A percentile compares a stretch with the other conserved stretches of the same genome.
Conservation (phyloP, 1,140 invertebrate genomes). For the Babylonia areolata region DNA sequence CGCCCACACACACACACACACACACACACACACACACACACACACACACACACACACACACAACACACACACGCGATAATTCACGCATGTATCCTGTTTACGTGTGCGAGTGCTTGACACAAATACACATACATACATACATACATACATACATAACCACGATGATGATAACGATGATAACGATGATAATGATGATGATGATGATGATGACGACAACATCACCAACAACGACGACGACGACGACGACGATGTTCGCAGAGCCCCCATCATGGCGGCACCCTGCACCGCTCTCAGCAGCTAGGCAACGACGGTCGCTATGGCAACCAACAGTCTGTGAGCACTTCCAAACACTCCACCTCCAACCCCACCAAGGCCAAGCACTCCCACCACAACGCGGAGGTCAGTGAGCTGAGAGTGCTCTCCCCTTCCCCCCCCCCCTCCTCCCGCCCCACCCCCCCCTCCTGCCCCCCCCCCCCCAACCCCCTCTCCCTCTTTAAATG, state of each 20-base stretch:
- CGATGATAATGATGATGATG: slow-evolving; percentile 21
- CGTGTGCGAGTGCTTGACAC: too few relatives aligned
- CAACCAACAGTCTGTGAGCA: slow-evolving; percentile 31
- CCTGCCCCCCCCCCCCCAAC: too few relatives aligned
- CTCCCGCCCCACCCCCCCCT: too few relatives aligned
- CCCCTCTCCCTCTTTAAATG: too few relatives aligned
- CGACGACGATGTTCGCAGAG: slow-evolving; percentile 43
- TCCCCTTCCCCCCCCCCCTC: background rate
- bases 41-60: too few relatives aligned
- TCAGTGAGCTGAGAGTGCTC: background rate
- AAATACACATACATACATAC: too few relatives aligned
- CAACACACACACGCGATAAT: too few relatives aligned
- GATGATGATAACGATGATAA: background rate
- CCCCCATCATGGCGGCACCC: slow-evolving; percentile 49
- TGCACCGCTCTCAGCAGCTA: slow-evolving; percentile 47
- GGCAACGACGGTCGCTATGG: slow-evolving; percentile 42
- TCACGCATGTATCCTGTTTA: too few relatives aligned
- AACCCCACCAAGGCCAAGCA: slow-evolving; percentile 37
- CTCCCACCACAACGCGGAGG: slow-evolving; percentile 37
- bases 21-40: too few relatives aligned
- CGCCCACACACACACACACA: too few relatives aligned
- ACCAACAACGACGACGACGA: background rate
- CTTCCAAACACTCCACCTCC: slow-evolving; percentile 3
- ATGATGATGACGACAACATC: background rate
- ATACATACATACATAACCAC: background rate